Conservation (phyloP, 37 sponge, comb jelly and placozoan genomes). For the Chondrilla cf. caribensis region DNA sequence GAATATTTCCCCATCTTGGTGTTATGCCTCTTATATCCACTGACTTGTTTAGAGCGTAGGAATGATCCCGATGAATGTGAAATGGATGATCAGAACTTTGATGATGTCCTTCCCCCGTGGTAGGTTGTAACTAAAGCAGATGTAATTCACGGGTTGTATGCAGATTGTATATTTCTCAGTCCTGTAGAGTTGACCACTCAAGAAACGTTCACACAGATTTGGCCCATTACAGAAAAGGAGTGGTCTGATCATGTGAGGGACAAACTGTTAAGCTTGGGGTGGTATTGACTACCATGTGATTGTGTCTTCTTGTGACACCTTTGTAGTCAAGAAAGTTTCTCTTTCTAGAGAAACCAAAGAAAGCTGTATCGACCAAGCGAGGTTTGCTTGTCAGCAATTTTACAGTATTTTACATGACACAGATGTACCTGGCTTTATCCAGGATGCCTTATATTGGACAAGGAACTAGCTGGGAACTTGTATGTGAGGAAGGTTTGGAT, state of each 20-base stretch:
- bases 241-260: slow-evolving; percentile 18
- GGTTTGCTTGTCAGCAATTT: neutral
- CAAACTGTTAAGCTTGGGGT: neutral
- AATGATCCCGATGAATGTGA: too few species aligned
- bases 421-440: neutral
- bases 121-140: neutral
- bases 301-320: neutral
- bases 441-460: slow-evolving; percentile 43
- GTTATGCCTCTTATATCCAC: neutral
- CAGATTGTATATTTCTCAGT: too few species aligned
- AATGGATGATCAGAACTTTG: neutral
- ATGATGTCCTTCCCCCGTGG: slow-evolving; percentile 20
- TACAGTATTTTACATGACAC: too few species aligned
- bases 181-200: slow-evolving; percentile 7
- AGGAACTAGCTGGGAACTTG: slow-evolving; percentile 32
- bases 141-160: too few species aligned
- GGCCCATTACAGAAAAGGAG: slow-evolving; percentile 15
- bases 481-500: slow-evolving; percentile 55
- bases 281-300: too few species aligned
- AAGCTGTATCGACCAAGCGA: neutral
- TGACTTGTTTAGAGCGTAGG: neutral
- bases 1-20: neutral
- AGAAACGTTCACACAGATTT: slow-evolving; percentile 37
- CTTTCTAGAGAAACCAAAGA: slow-evolving; percentile 28
- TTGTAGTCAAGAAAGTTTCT: slow-evolving; percentile 30